These are phyloP conservation scores for Silurus glanis DNA, from an alignment of 2,113 vertebrate species.

Conservation along the genomic window DNA sequence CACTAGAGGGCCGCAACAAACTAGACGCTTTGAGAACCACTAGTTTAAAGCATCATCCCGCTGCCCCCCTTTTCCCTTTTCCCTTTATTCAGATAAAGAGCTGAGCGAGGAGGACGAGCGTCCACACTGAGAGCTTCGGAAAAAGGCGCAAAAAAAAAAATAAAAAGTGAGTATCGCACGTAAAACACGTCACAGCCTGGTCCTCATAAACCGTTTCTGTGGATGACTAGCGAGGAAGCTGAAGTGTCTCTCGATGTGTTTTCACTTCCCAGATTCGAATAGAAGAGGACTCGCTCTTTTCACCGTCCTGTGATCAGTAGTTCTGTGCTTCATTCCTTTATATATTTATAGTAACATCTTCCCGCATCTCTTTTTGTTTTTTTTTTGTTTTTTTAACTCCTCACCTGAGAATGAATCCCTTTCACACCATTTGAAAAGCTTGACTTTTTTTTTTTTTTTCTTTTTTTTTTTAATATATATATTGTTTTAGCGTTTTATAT, in stretches of 20 bases:
- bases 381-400: not conserved
- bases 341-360: conserved; percentile 3
- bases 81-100: conserved; percentile 9
- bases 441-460: conserved; percentile 5
- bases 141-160: not conserved
- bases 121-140: not conserved
- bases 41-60: no score
- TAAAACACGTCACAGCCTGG: not conserved
- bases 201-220: not conserved
- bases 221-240: not conserved
- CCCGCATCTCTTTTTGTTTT: not conserved
- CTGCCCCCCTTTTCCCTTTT: not conserved
- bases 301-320: conserved; percentile 16
- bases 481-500: conserved; percentile 21
- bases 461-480: not conserved
- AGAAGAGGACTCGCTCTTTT: conserved; percentile 6
- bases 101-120: conserved; percentile 11
- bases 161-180: not conserved
- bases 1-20: no score
- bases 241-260: not conserved
- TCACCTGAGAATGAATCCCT: not conserved
- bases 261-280: not conserved
- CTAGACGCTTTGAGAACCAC: no score
- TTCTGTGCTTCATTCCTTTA: not conserved
- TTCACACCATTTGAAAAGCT: conserved; percentile 9